Percentiles rank a stretch among this genome's conserved stretches.
Conservation (phyloP, 2,888 invertebrate genomes). For the Alviniconcha strummeri region DNA sequence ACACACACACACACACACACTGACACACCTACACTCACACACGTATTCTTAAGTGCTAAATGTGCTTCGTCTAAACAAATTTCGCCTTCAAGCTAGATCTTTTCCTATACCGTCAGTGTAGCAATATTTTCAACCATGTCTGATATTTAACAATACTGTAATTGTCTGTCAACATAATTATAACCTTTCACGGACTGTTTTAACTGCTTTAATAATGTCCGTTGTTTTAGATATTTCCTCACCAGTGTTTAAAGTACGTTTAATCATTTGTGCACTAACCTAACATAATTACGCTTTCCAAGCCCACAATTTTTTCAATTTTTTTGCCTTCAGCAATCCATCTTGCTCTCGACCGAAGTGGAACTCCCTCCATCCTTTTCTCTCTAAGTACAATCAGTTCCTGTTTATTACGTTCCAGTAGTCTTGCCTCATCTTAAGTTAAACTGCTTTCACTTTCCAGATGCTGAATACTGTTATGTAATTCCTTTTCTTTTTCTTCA, state of each 20-base stretch:
- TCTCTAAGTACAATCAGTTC: neutral
- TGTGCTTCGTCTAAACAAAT: neutral
- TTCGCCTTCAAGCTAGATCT: neutral
- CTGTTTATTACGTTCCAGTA: neutral
- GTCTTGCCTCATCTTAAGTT: neutral
- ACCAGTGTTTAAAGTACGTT: neutral
- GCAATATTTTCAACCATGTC: neutral
- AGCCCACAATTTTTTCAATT: neutral
- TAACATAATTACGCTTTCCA: neutral
- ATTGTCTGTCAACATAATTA: neutral
- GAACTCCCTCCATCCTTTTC: neutral
- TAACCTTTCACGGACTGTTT: neutral
- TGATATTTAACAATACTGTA: neutral
- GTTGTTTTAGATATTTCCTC: neutral
- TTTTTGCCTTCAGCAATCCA: neutral
- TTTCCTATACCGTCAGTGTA: neutral
- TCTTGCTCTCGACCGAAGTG: neutral
- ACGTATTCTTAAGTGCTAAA: too few species aligned
- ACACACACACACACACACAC: too few species aligned
- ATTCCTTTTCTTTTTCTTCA: neutral
- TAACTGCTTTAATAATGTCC: neutral
- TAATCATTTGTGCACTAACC: neutral
- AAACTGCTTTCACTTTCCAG: neutral
- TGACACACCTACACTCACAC: too few species aligned
- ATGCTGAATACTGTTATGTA: neutral